Conservation (phyloP, 2,888 invertebrate species). For the Dryadula phaetusa region DNA sequence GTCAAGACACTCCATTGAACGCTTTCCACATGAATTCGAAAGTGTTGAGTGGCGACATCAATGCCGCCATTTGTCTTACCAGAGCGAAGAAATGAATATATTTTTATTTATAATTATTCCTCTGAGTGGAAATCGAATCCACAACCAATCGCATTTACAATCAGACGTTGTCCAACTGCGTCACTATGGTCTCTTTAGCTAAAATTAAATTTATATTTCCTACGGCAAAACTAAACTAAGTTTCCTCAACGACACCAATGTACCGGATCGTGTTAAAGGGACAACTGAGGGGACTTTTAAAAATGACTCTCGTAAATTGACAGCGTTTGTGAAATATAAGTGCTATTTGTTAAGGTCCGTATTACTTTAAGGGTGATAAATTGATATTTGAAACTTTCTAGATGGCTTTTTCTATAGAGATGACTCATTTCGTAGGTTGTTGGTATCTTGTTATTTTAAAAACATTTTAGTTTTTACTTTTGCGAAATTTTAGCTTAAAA, state of each 20-base stretch:
- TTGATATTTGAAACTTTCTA: constrained; percentile 41
- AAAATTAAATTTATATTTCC: constrained; percentile 15
- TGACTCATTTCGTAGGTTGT: constrained; percentile 23
- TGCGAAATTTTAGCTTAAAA: too few species aligned
- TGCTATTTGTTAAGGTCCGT: constrained; percentile 62
- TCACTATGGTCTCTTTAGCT: too few species aligned
- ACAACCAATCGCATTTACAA: too few species aligned
- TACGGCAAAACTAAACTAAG: constrained; percentile 6
- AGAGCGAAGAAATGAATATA: too few species aligned
- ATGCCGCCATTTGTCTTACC: too few species aligned
- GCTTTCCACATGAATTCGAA: too few species aligned
- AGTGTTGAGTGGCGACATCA: too few species aligned
- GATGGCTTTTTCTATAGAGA: constrained; percentile 41
- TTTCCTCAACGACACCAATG: constrained; percentile 18
- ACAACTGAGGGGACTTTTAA: constrained; percentile 46
- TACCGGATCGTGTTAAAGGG: constrained; percentile 28
- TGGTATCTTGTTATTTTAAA: not conserved
- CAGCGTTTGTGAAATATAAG: constrained; percentile 65
- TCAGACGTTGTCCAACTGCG: too few species aligned
- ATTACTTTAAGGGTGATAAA: constrained; percentile 42
- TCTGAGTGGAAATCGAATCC: too few species aligned
- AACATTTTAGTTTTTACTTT: not conserved
- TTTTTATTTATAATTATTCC: too few species aligned
- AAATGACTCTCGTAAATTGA: constrained; percentile 60
- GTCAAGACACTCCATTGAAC: too few species aligned